Conservation (phyloP, 2,888 invertebrate species). For the Tortricodes alternella region DNA sequence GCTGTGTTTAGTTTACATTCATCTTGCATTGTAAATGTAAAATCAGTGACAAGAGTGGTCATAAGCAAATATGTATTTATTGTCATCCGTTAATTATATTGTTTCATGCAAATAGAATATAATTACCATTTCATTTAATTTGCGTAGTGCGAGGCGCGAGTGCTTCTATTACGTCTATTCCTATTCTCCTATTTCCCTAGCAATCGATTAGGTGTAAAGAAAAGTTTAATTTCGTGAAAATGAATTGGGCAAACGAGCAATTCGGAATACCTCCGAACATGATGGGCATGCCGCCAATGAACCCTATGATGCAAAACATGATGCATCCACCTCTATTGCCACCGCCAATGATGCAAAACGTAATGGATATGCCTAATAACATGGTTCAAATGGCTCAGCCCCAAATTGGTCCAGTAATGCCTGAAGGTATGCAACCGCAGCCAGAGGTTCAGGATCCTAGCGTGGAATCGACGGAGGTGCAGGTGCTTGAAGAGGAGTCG, state of each 20-base stretch:
- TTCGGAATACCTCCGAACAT: conserved; percentile 17
- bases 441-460: conserved; percentile 25
- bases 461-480: conserved; percentile 28
- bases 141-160: no score
- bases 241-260: conserved; percentile 29
- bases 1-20: no score
- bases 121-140: no score
- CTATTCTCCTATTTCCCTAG: no score
- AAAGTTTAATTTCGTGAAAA: no score
- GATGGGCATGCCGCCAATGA: conserved; percentile 22
- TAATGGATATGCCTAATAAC: conserved; percentile 21
- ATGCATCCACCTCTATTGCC: conserved; percentile 24
- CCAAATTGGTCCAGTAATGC: conserved; percentile 23
- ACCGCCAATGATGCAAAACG: conserved; percentile 27
- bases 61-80: no score
- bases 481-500: conserved; percentile 16
- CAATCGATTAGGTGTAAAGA: no score
- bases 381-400: conserved; percentile 18
- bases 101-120: no score
- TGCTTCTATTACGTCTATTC: no score
- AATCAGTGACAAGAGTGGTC: no score
- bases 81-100: no score
- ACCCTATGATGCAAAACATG: conserved; percentile 24
- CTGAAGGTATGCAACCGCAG: conserved; percentile 19
- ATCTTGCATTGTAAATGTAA: no score